phyloP scores from a whole-genome alignment of 2,888 invertebrate genomes.

The Julus scandinavius region DNA sequence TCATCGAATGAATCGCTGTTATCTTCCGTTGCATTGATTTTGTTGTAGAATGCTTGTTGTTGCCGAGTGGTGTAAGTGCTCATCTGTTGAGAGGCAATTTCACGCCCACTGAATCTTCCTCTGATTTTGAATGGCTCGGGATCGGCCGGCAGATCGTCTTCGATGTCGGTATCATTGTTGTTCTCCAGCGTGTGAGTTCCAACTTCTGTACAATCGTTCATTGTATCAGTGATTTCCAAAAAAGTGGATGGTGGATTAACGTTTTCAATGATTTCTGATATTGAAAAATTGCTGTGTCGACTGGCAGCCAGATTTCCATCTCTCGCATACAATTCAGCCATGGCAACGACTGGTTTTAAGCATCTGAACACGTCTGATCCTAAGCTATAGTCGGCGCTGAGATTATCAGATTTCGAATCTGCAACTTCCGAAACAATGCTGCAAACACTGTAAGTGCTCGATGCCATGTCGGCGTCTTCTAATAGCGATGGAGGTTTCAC shows the following conservation, averaged over 20 bases:
- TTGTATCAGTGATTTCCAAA: slow-evolving; percentile 73
- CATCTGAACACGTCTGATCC: slow-evolving; percentile 70
- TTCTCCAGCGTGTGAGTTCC: slow-evolving; percentile 71
- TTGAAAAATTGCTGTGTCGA: slow-evolving; percentile 64
- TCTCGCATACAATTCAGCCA: slow-evolving; percentile 61
- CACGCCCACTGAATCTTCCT: slow-evolving; percentile 2
- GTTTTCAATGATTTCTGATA: slow-evolving; percentile 72
- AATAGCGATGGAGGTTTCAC: slow-evolving; percentile 86
- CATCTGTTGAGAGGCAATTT: neutral
- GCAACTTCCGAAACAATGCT: slow-evolving; percentile 84
- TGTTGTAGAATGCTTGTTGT: neutral
- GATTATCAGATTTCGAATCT: slow-evolving; percentile 63
- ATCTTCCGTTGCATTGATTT: neutral
- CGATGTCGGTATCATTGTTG: slow-evolving; percentile 69
- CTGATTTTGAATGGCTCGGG: slow-evolving; percentile 57
- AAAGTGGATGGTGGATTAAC: slow-evolving; percentile 79
- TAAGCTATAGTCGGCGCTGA: slow-evolving; percentile 58
- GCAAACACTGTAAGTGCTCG: slow-evolving; percentile 84
- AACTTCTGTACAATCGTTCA: slow-evolving; percentile 67
- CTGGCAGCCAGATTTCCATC: slow-evolving; percentile 65
- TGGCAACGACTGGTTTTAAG: slow-evolving; percentile 61
- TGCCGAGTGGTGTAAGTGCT: neutral
- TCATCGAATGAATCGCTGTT: neutral
- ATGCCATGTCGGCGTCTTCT: slow-evolving; percentile 79
- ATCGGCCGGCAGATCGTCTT: slow-evolving; percentile 62